Evolutionary conservation across 2,113 vertebrate species (phyloP).

Genomic region (Odobenus rosmarus): DNA sequence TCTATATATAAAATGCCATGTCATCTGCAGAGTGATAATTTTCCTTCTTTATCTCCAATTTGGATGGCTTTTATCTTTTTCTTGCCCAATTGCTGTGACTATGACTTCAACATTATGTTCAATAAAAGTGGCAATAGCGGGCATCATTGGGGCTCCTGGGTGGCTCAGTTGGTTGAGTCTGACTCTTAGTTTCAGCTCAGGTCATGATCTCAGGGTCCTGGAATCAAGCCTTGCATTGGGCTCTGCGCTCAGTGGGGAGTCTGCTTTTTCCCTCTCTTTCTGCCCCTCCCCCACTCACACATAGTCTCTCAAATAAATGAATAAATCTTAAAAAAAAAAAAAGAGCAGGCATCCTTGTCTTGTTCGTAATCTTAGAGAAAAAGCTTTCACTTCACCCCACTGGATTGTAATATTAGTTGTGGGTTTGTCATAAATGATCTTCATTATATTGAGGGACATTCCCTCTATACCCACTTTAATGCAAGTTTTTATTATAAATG

Average conservation of each 20-base stretch:
- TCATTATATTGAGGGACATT: neutral
- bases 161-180: neutral
- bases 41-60: neutral
- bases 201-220: neutral
- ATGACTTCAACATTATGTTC: neutral
- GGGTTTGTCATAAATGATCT: neutral
- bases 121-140: neutral
- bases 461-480: neutral
- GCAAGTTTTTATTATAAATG: neutral
- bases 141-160: neutral
- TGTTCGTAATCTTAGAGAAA: neutral
- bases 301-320: neutral
- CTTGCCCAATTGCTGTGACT: neutral
- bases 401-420: neutral
- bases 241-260: neutral
- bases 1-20: neutral
- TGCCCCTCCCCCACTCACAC: neutral
- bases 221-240: neutral
- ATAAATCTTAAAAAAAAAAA: neutral
- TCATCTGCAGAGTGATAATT: neutral
- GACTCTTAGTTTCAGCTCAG: neutral
- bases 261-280: neutral
- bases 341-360: neutral
- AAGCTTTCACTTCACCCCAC: neutral
- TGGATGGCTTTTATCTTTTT: neutral